phyloP scores from a whole-genome alignment of 2,888 invertebrate species.

The Dorcus hopei region DNA sequence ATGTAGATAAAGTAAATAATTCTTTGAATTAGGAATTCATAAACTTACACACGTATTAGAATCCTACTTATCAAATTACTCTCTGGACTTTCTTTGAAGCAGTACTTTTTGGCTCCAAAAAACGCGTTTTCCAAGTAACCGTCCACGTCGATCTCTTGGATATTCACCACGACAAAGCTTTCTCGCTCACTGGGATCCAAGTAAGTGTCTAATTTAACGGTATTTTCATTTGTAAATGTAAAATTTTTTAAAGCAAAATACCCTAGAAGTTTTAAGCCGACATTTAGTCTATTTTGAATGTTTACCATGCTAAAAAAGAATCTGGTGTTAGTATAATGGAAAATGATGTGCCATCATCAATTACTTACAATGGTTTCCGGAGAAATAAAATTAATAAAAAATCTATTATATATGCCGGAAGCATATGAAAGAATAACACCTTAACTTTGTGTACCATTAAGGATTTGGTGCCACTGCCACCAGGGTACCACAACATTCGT shows the following conservation, averaged over 20 bases:
- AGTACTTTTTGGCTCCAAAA: slow-evolving; percentile 2
- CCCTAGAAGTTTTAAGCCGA: background rate
- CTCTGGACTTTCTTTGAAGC: slow-evolving; percentile 4
- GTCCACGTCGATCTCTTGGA: background rate
- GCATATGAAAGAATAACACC: slow-evolving; percentile 63
- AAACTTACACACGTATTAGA: slow-evolving; percentile 4
- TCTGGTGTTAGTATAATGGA: background rate
- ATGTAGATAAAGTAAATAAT: background rate
- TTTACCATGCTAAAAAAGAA: slow-evolving; percentile 1
- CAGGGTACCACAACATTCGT: slow-evolving; percentile 71
- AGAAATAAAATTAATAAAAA: slow-evolving; percentile 60
- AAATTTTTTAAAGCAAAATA: slow-evolving; percentile 5
- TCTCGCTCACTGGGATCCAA: background rate
- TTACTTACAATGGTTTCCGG: slow-evolving; percentile 67
- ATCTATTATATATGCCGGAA: slow-evolving; percentile 74
- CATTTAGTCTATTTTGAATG: slow-evolving; percentile 5
- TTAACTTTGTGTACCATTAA: slow-evolving; percentile 61
- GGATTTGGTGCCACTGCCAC: slow-evolving; percentile 66
- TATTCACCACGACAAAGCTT: background rate
- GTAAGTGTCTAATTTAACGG: background rate
- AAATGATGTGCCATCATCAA: background rate
- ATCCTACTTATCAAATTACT: background rate
- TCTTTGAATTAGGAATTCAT: background rate
- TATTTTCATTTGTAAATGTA: slow-evolving; percentile 1
- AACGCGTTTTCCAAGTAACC: background rate